phyloP scores from a whole-genome alignment of 2,113 vertebrate genomes.

The Strix uralensis region DNA sequence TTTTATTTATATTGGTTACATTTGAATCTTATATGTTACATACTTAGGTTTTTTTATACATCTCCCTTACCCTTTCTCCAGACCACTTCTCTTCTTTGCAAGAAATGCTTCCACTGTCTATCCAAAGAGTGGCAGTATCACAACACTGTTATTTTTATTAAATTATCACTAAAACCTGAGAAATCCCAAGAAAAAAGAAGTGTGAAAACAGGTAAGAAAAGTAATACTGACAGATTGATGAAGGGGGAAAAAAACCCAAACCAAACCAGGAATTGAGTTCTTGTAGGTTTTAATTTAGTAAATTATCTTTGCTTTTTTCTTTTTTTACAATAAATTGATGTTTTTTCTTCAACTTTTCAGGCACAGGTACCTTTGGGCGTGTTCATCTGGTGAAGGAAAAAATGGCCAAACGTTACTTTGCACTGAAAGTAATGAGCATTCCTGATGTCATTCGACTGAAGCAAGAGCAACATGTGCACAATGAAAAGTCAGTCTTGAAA shows the following conservation, averaged over 20 bases:
- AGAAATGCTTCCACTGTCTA: not conserved
- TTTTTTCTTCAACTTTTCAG: conserved; percentile 63
- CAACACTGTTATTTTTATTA: not conserved
- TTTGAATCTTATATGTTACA: not conserved
- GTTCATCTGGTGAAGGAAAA: conserved; percentile 93
- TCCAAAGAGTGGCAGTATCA: not conserved
- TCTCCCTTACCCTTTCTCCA: not conserved
- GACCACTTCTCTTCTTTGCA: not conserved
- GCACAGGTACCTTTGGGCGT: conserved; percentile 92
- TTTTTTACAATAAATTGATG: not conserved
- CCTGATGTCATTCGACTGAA: conserved; percentile 92
- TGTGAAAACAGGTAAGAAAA: not conserved
- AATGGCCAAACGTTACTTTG: conserved; percentile 79
- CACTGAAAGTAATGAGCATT: conserved; percentile 97
- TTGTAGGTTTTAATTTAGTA: not conserved
- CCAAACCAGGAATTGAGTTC: not conserved
- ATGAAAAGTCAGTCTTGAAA: conserved; percentile 92
- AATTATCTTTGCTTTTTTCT: not conserved
- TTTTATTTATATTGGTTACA: not conserved
- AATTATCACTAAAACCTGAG: not conserved
- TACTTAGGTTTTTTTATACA: not conserved
- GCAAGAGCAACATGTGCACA: conserved; percentile 96
- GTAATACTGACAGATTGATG: not conserved
- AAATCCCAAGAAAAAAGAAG: not conserved
- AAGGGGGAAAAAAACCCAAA: no score